A percentile compares a stretch with the other conserved stretches of the same genome.
Evolutionary conservation across 2,113 vertebrate genomes (phyloP).

Genomic region (Daboia siamensis): DNA sequence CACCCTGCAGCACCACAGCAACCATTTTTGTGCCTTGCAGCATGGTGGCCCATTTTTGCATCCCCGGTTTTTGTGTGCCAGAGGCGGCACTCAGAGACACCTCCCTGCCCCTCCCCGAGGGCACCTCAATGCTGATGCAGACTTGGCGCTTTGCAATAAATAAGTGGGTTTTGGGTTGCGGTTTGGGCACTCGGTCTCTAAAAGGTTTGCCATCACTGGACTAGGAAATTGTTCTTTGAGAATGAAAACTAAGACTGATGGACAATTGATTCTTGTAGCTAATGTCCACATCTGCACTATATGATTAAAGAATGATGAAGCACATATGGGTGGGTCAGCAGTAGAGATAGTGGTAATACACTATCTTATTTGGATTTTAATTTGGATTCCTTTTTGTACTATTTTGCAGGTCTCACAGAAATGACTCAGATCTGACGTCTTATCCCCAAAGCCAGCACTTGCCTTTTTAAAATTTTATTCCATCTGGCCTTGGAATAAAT

Average conservation of each 20-base stretch:
- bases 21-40: no score
- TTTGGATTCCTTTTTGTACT: neutral
- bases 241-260: neutral
- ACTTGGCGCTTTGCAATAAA: no score
- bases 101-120: no score
- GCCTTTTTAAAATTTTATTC: neutral
- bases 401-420: constrained; percentile 54
- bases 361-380: no score
- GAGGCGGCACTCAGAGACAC: no score
- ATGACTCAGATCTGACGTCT: constrained; percentile 60
- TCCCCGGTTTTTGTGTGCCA: no score
- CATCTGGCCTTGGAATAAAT: rapidly evolving
- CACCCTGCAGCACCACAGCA: no score
- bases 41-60: no score
- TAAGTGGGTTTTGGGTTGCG: no score
- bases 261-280: neutral
- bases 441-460: neutral
- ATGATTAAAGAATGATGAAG: neutral
- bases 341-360: neutral
- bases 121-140: no score
- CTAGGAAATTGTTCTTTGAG: neutral
- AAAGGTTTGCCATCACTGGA: no score
- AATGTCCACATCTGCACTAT: neutral
- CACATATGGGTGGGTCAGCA: neutral
- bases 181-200: no score